phyloP scores from a whole-genome alignment of 2,888 invertebrate genomes.

The Ditula angustiorana region DNA sequence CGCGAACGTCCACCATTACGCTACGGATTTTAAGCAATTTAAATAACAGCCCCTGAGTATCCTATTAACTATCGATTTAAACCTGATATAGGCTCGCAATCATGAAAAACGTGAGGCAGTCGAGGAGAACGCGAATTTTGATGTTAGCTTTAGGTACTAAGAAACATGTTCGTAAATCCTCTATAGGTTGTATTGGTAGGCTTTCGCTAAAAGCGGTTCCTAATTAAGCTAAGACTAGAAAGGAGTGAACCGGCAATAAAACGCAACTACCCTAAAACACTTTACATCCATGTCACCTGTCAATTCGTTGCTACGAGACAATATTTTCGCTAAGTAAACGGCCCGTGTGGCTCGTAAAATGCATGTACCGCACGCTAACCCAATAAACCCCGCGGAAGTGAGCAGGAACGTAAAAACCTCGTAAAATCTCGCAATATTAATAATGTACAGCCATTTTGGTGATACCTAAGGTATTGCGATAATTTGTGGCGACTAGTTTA shows the following conservation, averaged over 20 bases:
- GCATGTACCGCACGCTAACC: slow-evolving; percentile 55
- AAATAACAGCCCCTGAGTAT: slow-evolving; percentile 67
- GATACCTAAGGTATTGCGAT: slow-evolving; percentile 50
- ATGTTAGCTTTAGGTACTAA: no score
- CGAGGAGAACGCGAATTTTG: no score
- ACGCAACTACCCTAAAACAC: slow-evolving; percentile 22
- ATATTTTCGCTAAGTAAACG: slow-evolving; percentile 32
- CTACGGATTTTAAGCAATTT: slow-evolving; percentile 68
- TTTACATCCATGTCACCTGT: slow-evolving; percentile 31
- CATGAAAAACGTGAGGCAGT: no score
- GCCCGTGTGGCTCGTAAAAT: slow-evolving; percentile 50
- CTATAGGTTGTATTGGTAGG: no score
- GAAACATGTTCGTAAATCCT: no score
- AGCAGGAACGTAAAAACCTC: slow-evolving; percentile 59
- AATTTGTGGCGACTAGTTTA: slow-evolving; percentile 18
- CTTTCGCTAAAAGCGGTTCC: not conserved
- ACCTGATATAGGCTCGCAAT: no score
- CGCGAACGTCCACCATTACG: slow-evolving; percentile 52
- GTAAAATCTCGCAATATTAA: slow-evolving; percentile 69
- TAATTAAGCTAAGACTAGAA: slow-evolving; percentile 17
- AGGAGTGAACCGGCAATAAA: slow-evolving; percentile 10
- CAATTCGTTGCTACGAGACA: slow-evolving; percentile 27
- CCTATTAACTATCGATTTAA: no score
- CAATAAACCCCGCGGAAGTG: slow-evolving; percentile 66
- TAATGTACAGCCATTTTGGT: no score